These are phyloP conservation scores for Cheilosia impressa DNA, from an alignment of 2,888 invertebrate species.

Conservation along the genomic window DNA sequence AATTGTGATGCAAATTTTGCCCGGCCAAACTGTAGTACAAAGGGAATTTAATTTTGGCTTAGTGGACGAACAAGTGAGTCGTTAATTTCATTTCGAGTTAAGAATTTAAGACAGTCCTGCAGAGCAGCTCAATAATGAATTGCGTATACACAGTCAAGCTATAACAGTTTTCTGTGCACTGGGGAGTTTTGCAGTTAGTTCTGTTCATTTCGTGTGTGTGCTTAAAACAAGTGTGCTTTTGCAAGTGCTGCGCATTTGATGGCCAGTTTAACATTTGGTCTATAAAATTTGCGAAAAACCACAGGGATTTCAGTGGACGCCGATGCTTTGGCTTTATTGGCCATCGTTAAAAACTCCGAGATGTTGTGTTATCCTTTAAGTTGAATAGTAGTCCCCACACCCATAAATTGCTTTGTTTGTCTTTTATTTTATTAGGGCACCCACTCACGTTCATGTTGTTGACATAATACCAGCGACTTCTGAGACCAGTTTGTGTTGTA, in stretches of 20 bases:
- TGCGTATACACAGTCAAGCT: constrained; percentile 9
- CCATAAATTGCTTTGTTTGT: no score
- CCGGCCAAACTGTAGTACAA: background rate
- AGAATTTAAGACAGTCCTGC: constrained; percentile 7
- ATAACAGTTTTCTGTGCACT: constrained; percentile 10
- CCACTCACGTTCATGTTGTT: no score
- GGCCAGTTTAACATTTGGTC: constrained; percentile 38
- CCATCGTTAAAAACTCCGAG: no score
- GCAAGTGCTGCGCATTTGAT: constrained; percentile 37
- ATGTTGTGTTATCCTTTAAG: no score
- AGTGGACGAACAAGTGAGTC: constrained; percentile 6
- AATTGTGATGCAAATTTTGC: constrained; percentile 58
- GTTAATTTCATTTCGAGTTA: constrained; percentile 41
- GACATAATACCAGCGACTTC: no score
- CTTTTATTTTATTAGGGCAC: no score
- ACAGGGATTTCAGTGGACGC: no score
- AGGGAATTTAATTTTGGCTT: constrained; percentile 26
- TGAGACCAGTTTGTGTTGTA: no score
- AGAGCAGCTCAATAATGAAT: constrained; percentile 38
- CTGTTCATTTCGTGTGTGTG: constrained; percentile 19
- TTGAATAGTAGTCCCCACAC: no score
- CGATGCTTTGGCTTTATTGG: no score
- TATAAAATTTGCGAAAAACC: constrained; percentile 14
- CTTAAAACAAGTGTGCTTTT: constrained; percentile 9
- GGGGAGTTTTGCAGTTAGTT: background rate